Percentiles rank a stretch among this genome's conserved stretches.
phyloP scores from a whole-genome alignment of 2,797 vertebrate species.

The Dendrocincla fuliginosa region DNA sequence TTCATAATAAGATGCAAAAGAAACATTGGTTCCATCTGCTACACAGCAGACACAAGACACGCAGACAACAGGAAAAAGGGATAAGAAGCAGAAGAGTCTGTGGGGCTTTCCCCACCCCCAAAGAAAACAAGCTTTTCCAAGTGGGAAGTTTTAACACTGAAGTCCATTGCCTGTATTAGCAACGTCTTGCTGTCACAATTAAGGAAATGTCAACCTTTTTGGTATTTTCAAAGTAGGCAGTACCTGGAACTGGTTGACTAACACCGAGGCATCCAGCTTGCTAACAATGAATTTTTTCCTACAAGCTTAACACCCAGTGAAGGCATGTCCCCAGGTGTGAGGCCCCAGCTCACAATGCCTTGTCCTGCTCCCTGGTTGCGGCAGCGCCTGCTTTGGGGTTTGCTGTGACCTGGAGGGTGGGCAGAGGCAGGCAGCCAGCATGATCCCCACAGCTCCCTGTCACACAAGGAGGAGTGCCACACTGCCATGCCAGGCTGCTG shows the following conservation, averaged over 20 bases:
- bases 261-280: neutral
- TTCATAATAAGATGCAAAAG: neutral
- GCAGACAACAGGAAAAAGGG: neutral
- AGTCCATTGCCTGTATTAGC: neutral
- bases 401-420: neutral
- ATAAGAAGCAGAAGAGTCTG: neutral
- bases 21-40: neutral
- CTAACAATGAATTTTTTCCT: neutral
- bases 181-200: neutral
- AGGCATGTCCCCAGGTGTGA: neutral
- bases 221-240: neutral
- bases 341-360: neutral
- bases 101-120: rapidly evolving
- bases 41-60: neutral
- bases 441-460: rapidly evolving
- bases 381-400: neutral
- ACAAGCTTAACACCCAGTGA: neutral
- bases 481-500: neutral
- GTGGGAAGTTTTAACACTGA: neutral
- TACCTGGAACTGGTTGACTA: neutral
- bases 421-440: neutral
- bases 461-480: neutral
- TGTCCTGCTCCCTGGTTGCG: neutral
- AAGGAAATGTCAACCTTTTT: neutral
- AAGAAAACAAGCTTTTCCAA: neutral